phyloP scores from a whole-genome alignment of 2,113 vertebrate species.

The Microtus richardsoni region DNA sequence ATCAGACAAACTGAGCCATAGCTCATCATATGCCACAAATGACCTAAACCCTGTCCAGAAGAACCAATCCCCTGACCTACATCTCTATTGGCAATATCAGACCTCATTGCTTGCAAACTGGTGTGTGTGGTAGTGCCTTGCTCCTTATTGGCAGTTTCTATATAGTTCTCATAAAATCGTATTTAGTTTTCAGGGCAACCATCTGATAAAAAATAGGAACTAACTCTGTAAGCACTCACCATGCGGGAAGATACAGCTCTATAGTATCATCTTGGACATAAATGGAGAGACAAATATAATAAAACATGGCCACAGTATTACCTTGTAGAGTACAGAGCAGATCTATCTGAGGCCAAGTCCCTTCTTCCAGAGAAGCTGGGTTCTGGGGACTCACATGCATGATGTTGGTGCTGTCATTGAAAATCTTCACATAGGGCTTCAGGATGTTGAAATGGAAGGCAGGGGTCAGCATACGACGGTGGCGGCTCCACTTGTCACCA shows the following conservation, averaged over 20 bases:
- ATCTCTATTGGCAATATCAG: neutral
- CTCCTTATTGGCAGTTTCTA: neutral
- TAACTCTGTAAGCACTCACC: neutral
- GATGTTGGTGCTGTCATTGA: conserved; percentile 86
- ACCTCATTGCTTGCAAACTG: neutral
- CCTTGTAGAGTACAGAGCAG: neutral
- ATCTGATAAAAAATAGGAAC: neutral
- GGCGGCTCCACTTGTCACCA: neutral
- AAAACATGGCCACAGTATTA: neutral
- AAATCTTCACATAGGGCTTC: conserved; percentile 87
- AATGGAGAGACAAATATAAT: neutral
- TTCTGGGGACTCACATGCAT: conserved; percentile 83
- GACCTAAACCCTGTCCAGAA: neutral
- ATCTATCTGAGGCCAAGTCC: neutral
- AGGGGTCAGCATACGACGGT: neutral
- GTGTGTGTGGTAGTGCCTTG: neutral
- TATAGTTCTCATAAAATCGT: neutral
- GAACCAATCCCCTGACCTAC: neutral
- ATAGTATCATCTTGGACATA: neutral
- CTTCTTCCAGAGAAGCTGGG: neutral
- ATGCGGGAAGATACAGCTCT: neutral
- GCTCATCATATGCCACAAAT: neutral
- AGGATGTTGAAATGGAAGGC: conserved; percentile 93
- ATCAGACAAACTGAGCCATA: neutral
- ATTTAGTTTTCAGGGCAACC: neutral